These are phyloP conservation scores for Pollimyrus isidori DNA, from an alignment of 2,113 vertebrate genomes.

Conservation along the genomic window DNA sequence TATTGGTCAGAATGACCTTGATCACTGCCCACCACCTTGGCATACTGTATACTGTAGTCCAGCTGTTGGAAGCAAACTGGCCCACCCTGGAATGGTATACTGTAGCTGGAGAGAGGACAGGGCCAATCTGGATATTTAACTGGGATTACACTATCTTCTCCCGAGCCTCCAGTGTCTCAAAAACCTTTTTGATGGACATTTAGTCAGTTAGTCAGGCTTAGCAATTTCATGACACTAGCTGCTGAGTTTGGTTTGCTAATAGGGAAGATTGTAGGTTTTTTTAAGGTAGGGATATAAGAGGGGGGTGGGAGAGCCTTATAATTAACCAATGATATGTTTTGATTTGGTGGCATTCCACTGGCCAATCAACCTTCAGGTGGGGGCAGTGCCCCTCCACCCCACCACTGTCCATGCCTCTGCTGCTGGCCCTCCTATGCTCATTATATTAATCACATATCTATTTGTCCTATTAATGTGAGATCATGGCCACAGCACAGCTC, in stretches of 20 bases:
- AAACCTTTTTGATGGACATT: not conserved
- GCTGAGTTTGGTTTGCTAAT: not conserved
- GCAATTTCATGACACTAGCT: not conserved
- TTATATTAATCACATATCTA: not conserved
- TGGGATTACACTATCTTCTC: not conserved
- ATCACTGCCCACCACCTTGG: not conserved
- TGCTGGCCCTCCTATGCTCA: not conserved
- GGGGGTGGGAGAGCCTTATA: not conserved
- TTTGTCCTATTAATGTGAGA: not conserved
- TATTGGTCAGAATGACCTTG: not conserved
- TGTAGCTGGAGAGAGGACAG: not conserved
- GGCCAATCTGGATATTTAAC: not conserved
- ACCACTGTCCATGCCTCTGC: not conserved
- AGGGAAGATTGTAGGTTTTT: not conserved
- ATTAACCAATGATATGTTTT: not conserved
- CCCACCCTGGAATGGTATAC: not conserved
- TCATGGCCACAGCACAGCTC: not conserved
- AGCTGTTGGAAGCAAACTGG: not conserved
- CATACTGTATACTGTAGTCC: too few relatives aligned
- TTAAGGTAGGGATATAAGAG: not conserved
- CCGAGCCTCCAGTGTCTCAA: not conserved
- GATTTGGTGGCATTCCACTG: not conserved
- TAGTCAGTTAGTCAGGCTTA: not conserved
- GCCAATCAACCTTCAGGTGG: not conserved
- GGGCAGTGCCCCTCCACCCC: not conserved